These are phyloP conservation scores for Microhierax caerulescens DNA, from an alignment of 2,797 vertebrate genomes.

Conservation along the genomic window DNA sequence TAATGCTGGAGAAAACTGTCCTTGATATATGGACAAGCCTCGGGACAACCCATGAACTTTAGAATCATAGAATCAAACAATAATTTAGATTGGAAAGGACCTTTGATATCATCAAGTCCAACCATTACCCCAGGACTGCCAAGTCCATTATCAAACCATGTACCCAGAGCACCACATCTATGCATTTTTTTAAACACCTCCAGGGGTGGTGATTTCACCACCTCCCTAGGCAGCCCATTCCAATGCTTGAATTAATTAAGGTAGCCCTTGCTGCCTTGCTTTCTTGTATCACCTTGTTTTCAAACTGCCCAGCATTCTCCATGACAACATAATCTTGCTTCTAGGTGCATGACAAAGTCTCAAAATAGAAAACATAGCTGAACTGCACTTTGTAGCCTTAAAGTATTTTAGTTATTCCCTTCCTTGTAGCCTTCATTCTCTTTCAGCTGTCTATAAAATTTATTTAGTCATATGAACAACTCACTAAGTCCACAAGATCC, in stretches of 20 bases:
- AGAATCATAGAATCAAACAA: too few relatives aligned
- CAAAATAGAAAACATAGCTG: neutral
- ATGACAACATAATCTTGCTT: neutral
- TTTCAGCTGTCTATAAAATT: neutral
- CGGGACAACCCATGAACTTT: neutral
- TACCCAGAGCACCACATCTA: too few relatives aligned
- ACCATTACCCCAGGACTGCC: too few relatives aligned
- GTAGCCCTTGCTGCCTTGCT: neutral
- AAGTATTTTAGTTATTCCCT: neutral
- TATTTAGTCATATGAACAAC: neutral
- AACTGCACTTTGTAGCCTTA: neutral
- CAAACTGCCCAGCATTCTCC: neutral
- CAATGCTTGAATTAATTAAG: neutral
- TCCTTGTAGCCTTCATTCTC: neutral
- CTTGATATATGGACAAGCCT: neutral
- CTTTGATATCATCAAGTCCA: too few relatives aligned
- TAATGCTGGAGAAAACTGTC: neutral
- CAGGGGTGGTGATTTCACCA: too few relatives aligned
- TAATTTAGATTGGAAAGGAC: too few relatives aligned
- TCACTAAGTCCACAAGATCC: neutral
- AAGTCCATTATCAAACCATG: too few relatives aligned
- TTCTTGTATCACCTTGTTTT: neutral
- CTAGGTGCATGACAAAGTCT: neutral
- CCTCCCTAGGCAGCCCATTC: too few relatives aligned
- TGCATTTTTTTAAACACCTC: too few relatives aligned